Evolutionary conservation across 2,113 vertebrate species (phyloP).

Genomic region (Hipposideros armiger): DNA sequence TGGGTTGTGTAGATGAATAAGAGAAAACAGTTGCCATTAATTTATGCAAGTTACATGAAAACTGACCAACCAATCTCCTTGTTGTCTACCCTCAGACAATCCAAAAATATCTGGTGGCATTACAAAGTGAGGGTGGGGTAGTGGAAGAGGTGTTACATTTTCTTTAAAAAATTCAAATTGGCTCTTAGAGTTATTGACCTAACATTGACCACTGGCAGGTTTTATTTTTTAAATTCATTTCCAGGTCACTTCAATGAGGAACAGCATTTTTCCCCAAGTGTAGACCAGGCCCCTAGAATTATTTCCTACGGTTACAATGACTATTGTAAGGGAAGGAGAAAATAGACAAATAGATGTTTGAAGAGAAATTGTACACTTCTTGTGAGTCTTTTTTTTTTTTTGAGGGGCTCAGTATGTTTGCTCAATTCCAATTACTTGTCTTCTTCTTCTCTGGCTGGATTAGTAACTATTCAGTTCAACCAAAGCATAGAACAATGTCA

Average conservation of each 20-base stretch:
- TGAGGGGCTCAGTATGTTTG: conserved; percentile 57
- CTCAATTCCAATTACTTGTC: conserved; percentile 65
- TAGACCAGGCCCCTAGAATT: conserved; percentile 12
- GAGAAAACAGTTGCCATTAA: neutral
- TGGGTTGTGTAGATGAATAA: neutral
- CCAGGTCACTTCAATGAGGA: conserved; percentile 41
- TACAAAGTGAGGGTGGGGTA: neutral
- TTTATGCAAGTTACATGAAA: conserved; percentile 36
- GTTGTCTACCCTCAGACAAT: neutral
- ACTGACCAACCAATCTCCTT: neutral
- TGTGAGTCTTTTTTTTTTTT: conserved; percentile 62
- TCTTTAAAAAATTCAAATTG: conserved; percentile 46
- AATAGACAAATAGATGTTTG: conserved; percentile 72
- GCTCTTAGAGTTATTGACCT: conserved; percentile 57
- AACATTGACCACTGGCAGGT: conserved; percentile 50
- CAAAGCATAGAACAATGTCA: conserved; percentile 72
- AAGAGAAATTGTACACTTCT: conserved; percentile 70
- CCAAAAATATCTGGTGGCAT: neutral
- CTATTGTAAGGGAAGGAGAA: conserved; percentile 70
- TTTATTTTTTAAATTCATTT: conserved; percentile 70
- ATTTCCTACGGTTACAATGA: conserved; percentile 50
- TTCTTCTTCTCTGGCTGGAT: conserved; percentile 74
- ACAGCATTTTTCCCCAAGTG: conserved; percentile 37
- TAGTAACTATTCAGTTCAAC: conserved; percentile 77
- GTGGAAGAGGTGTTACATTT: neutral